Evolutionary conservation across 1,140 invertebrate species (phyloP), one percentile per base, ranked within the genome.

Genomic region (Apolygus lucorum): DNA sequence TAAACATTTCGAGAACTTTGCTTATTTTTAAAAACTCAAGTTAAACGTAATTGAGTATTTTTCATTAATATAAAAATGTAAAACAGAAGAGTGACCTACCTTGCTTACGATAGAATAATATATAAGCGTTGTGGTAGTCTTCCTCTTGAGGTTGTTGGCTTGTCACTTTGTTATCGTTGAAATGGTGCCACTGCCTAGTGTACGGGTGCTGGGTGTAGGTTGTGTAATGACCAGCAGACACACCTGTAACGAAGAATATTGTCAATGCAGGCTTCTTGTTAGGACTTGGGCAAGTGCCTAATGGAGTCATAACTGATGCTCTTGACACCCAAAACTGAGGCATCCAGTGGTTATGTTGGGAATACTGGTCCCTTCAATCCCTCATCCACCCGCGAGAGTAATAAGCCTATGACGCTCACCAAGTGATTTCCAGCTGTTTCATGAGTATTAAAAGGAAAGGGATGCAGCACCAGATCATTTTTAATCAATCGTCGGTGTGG

Each of bases 141-240:
- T 85, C 82, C 17, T 87, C 83, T 52, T 82, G 80, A 0, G 88
- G 87, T 42, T 78, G 80, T 74, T 84, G 83, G 67, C 81, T 81
- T 26, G 80, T 82, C 2, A 86, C 84, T 4, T 77, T 77, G 70
- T 87, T 85, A 75, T 89, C 88, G 74, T 90, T 89, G 75, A 86
- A 89, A 74, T 87, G 84, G 76, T 86, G 84, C 88, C 88, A 89
- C 34, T 82, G 76, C n/a, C 81, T 78, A 0, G 83, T 82, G 22
- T 81, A 74, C 2, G 86, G 84, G 77, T 88, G 86, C 74, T 84
- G 85, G 8, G 85, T 81, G 72, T 87, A 89, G 0, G 86, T 82
- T 22, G 87, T 88, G 74, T 90, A 89, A 76, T 90, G 88, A 1
- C 88, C 88, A 34, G 86, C 83, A 52, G 84, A 85, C 59, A 85